These are phyloP conservation scores for Drosophila mercatorum DNA, from an alignment of 2,888 invertebrate genomes.

Conservation along the genomic window DNA sequence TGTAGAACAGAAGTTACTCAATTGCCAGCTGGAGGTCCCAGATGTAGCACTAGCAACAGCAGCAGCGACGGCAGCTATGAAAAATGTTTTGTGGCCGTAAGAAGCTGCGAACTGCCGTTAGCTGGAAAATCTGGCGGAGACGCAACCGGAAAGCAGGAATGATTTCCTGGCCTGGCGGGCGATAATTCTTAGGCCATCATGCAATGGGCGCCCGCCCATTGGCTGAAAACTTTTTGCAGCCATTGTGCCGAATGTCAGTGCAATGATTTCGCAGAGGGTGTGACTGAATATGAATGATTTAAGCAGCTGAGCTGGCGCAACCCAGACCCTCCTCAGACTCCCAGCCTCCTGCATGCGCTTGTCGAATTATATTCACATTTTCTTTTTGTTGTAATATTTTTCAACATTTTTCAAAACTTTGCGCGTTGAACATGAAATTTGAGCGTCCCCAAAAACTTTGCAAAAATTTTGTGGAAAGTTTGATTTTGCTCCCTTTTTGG, in stretches of 20 bases:
- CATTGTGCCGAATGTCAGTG: constrained; percentile 64
- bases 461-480: constrained; percentile 66
- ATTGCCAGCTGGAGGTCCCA: constrained; percentile 64
- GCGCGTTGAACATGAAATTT: constrained; percentile 48
- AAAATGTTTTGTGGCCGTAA: constrained; percentile 64
- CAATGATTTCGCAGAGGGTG: constrained; percentile 52
- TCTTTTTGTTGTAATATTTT: constrained; percentile 53
- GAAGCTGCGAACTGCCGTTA: constrained; percentile 37
- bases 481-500: constrained; percentile 11
- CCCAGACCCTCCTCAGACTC: neutral
- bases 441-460: constrained; percentile 54
- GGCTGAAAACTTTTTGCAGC: constrained; percentile 62
- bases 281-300: constrained; percentile 63
- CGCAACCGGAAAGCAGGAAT: constrained; percentile 53
- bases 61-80: constrained; percentile 39
- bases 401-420: constrained; percentile 63
- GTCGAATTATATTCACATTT: constrained; percentile 56
- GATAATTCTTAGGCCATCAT: constrained; percentile 65
- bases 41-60: constrained; percentile 13
- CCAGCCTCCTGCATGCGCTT: constrained; percentile 20
- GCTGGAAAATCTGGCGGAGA: constrained; percentile 53
- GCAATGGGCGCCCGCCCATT: constrained; percentile 18
- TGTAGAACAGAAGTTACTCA: constrained; percentile 78
- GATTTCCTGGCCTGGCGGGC: constrained; percentile 60
- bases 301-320: constrained; percentile 39